Evolutionary conservation across 2,113 vertebrate genomes (phyloP).

Genomic region (Donacobius atricapilla): DNA sequence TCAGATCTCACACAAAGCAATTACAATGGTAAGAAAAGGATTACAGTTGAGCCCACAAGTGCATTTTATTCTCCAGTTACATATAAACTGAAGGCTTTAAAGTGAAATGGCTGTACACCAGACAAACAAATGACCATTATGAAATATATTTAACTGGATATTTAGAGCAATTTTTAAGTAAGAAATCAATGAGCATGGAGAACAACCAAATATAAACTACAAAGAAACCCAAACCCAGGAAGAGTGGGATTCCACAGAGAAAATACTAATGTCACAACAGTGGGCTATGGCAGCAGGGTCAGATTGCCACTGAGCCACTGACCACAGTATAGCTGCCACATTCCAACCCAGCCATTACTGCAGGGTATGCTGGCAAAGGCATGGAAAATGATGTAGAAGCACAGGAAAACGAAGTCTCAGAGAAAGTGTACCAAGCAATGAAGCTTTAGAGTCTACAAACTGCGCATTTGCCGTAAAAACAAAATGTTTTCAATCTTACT

Average conservation of each 20-base stretch:
- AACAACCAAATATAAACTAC: neutral
- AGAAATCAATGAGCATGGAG: neutral
- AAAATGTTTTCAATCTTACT: neutral
- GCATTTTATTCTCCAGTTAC: neutral
- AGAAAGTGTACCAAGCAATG: neutral
- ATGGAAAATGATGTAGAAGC: neutral
- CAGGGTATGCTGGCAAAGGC: neutral
- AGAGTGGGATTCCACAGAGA: neutral
- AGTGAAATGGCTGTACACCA: neutral
- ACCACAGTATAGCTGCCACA: neutral
- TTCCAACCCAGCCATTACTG: neutral
- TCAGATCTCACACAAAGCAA: neutral
- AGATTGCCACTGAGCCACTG: neutral
- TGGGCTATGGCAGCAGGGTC: fast-evolving
- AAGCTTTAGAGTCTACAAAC: neutral
- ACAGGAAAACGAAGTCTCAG: neutral
- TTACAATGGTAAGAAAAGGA: neutral
- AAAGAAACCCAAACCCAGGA: neutral
- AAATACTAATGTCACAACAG: neutral
- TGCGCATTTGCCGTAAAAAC: fast-evolving
- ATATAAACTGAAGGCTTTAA: neutral
- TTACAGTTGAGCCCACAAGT: neutral
- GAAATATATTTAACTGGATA: neutral
- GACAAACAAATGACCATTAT: neutral
- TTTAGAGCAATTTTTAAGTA: neutral